These are phyloP conservation scores for Drosophila chauvacae DNA, from an alignment of 1,140 invertebrate species.

Conservation along the genomic window DNA sequence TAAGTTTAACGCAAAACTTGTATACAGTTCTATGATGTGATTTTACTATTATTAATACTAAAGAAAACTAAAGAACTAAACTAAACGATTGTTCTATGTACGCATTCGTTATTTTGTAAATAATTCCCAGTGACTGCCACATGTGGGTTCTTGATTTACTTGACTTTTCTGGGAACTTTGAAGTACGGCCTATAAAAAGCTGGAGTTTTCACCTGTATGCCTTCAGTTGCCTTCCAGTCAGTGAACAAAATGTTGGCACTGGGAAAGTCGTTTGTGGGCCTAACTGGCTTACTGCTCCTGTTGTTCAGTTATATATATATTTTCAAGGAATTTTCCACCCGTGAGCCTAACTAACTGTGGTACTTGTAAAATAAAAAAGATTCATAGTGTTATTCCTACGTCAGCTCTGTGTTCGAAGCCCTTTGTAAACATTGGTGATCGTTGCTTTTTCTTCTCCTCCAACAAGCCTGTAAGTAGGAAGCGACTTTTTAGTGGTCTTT, in stretches of 20 bases:
- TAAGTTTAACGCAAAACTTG: too few relatives aligned
- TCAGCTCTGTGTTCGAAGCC: conserved; percentile 48
- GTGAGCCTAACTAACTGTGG: conserved; percentile 15
- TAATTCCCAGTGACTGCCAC: not conserved
- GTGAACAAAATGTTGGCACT: conserved; percentile 13
- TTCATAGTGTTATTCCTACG: not conserved
- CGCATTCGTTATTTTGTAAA: not conserved
- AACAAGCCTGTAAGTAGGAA: conserved; percentile 53
- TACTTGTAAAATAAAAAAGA: not conserved
- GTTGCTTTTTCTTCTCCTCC: conserved; percentile 65
- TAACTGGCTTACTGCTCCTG: conserved; percentile 35
- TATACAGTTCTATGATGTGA: too few relatives aligned
- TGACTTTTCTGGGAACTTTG: not conserved
- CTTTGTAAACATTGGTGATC: conserved; percentile 54
- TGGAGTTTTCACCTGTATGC: not conserved
- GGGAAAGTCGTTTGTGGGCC: conserved; percentile 32
- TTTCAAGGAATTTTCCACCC: conserved; percentile 39
- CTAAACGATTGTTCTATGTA: too few relatives aligned
- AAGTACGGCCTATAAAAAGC: conserved; percentile 16
- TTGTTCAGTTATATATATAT: conserved; percentile 30
- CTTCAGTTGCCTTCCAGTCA: conserved; percentile 7
- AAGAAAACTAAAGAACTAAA: too few relatives aligned
- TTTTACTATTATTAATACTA: too few relatives aligned
- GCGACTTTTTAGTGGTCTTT: not conserved
- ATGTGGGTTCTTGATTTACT: not conserved